Percentiles rank a stretch among this genome's conserved stretches.
phyloP scores from a whole-genome alignment of 2,888 invertebrate species.

The Leptopilina myrica region DNA sequence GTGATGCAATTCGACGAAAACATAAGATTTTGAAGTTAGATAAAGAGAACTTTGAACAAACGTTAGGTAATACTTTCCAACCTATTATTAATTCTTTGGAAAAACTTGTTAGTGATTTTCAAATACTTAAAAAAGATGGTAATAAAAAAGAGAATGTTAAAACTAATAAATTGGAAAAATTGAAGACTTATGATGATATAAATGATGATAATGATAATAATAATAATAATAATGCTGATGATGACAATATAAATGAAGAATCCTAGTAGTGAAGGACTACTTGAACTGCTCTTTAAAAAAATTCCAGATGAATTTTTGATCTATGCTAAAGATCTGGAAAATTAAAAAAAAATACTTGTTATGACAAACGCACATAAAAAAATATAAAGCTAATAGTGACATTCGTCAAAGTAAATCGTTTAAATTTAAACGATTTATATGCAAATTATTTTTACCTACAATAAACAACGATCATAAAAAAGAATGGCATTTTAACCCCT shows the following conservation, averaged over 20 bases:
- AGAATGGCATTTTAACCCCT: no score
- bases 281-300: background rate
- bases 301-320: background rate
- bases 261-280: background rate
- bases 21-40: conserved; percentile 45
- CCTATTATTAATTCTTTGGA: background rate
- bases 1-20: conserved; percentile 48
- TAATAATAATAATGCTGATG: background rate
- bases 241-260: background rate
- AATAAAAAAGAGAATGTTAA: background rate
- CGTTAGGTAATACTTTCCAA: conserved; percentile 2
- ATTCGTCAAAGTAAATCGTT: background rate
- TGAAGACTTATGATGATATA: no score
- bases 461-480: no score
- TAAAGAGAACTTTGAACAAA: conserved; percentile 5
- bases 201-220: no score
- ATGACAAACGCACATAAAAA: conserved; percentile 3
- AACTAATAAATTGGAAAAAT: no score
- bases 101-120: background rate
- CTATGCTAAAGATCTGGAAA: background rate
- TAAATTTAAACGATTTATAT: background rate
- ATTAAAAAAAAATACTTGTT: background rate
- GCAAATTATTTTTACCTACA: no score
- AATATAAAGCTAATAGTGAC: background rate
- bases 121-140: conserved; percentile 19